phyloP scores from a whole-genome alignment of 2,888 invertebrate genomes.

The Sepiola atlantica region DNA sequence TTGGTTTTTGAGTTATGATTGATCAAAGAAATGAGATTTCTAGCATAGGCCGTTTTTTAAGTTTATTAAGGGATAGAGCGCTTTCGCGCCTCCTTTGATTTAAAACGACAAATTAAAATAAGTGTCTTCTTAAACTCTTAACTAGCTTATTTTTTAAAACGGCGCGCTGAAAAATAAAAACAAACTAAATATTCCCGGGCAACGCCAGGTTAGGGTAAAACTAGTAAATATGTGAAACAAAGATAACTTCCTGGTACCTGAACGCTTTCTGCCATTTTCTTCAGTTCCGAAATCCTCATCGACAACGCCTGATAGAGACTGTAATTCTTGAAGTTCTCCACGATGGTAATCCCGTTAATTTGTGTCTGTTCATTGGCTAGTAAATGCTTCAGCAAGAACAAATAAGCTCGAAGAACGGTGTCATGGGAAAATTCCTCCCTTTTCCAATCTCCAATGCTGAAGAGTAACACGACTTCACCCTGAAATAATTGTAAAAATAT shows the following conservation, averaged over 20 bases:
- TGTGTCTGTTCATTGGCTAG: neutral
- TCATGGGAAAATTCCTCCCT: neutral
- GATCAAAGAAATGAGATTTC: no score
- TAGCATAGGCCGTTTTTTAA: no score
- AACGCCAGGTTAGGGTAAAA: no score
- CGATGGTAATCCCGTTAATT: slow-evolving; percentile 8
- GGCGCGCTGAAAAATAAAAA: no score
- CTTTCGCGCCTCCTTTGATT: no score
- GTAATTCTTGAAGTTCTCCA: slow-evolving; percentile 43
- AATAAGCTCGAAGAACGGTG: neutral
- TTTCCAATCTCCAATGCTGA: slow-evolving; percentile 37
- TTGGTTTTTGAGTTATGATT: no score
- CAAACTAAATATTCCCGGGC: no score
- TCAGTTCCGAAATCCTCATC: neutral
- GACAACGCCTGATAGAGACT: neutral
- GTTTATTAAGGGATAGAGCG: no score
- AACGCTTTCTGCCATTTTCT: slow-evolving; percentile 23
- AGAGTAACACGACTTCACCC: slow-evolving; percentile 34
- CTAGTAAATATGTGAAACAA: no score
- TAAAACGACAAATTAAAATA: no score
- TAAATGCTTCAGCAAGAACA: slow-evolving; percentile 34
- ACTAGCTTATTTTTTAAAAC: no score
- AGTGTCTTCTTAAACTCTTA: no score
- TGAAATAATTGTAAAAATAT: neutral
- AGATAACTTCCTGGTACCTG: neutral